Evolutionary conservation across 2,113 vertebrate species (phyloP), one percentile per base, ranked within the genome.

Genomic region (Tapirus terrestris): DNA sequence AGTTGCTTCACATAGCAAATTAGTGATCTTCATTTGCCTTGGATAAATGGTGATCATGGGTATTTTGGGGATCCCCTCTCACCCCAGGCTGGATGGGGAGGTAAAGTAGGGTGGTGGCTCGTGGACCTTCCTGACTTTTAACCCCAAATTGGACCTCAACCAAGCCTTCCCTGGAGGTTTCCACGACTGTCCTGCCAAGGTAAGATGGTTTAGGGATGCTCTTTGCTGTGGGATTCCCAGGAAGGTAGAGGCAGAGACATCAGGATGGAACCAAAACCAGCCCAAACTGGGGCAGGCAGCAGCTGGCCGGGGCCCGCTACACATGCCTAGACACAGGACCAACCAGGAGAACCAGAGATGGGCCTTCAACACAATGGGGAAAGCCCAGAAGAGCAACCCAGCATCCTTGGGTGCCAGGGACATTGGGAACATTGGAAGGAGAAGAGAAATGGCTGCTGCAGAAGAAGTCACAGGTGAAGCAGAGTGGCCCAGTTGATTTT

Each of bases 61-160:
- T 97, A 97, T 96, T 94, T 96, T 95, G 95, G 10, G 92, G 79
- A 93, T 92, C 96, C 73, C 25, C 95, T 97, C 39, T 95, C 97
- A 77, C 31, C 10, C 33, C 23, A 33, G 12, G 18, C 43, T 70
- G 17, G 21, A 43, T 84, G 17, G 45, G 39, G 27, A 97, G 63
- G 77, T 63, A 39, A 90, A 60, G 12, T 60, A 56, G 16, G 39
- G 27, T 82, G 58, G n/a, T 39, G 77, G 17, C 33, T 73, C 33
- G 36, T 76, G 29, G 4, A 65, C 6, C 60, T 94, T 65, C 2
- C 27, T 61, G 68, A 91, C 13, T 73, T 84, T 61, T 97, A 86
- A 77, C 29, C n/a, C 10, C 60, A 75, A 73, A 58, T 14, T 27
- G 33, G n/a, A 92, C 8, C 17, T 73, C 33, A 88, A 86, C 85